A percentile compares a stretch with the other conserved stretches of the same genome.
Conservation (phyloP, 2,797 vertebrate genomes). For the Cichlasoma orientale region DNA sequence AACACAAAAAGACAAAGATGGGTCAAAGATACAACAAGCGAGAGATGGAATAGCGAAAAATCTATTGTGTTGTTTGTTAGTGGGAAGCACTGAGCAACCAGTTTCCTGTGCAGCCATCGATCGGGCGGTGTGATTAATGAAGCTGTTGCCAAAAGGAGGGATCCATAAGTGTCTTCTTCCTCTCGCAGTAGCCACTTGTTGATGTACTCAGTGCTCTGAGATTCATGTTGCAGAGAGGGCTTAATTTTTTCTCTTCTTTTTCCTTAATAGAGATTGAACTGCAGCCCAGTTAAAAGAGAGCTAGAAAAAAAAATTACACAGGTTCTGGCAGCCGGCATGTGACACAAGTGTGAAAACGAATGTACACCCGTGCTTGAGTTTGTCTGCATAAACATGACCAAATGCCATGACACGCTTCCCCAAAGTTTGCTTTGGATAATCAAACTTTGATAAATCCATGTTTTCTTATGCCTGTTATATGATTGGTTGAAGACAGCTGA, state of each 20-base stretch:
- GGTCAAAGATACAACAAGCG: slow-evolving; percentile 51
- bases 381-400: background rate
- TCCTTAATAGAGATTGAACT: background rate
- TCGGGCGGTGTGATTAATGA: slow-evolving; percentile 65
- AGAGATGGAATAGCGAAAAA: slow-evolving; percentile 39
- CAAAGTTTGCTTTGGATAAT: background rate
- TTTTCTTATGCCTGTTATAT: background rate
- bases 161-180: slow-evolving; percentile 59
- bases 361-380: background rate
- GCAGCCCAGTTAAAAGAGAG: background rate
- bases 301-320: background rate
- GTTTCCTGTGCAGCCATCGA: slow-evolving; percentile 66
- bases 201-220: slow-evolving; percentile 19
- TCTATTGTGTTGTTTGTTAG: slow-evolving; percentile 54
- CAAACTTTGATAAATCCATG: background rate
- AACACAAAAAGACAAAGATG: slow-evolving; percentile 43
- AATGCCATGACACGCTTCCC: background rate
- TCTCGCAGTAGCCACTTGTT: slow-evolving; percentile 51
- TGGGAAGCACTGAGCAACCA: slow-evolving; percentile 29
- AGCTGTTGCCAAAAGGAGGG: slow-evolving; percentile 53
- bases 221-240: background rate
- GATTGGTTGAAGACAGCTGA: background rate
- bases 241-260: background rate
- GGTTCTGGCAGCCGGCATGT: background rate
- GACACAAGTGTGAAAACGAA: background rate